Base-by-base conservation (phyloP, 2,113 vertebrate species). In the Xiphophorus couchianus region DNA sequence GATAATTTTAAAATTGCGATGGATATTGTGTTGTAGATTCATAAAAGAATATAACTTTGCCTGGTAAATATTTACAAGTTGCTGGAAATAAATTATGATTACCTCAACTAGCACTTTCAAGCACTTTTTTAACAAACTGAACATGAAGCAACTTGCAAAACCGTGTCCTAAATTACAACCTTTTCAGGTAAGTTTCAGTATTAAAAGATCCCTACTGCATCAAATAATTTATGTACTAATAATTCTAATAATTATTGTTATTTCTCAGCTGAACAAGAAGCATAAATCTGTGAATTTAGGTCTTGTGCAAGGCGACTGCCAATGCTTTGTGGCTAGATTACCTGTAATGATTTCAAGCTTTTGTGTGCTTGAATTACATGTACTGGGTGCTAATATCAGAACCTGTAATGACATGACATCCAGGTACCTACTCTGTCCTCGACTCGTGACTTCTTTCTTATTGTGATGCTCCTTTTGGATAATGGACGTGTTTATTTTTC, bases 391-490 rank as follows among this genome's bases (percentile, higher is more conserved):
- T 74, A 68, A 78, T 81, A 84, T 86, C 30, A 80, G 77, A 86
- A 83, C 73, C 66, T 71, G 44, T 44, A 39, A 76, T 76, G 72
- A 78, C 66, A 73, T 44, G 29, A 82, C 61, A 71, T 67, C 58
- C 39, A 61, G 31, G 51, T 62, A 62, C 51, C 22, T 74, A 44
- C 48, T 80, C 39, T 4, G 11, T 58, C 25, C 27, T 60, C 4
- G 69, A 76, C 81, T 93, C 89, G 80, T 90, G 88, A 92, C 84
- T 88, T 82, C 35, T 74, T 68, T 77, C 80, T 74, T 82, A 73
- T 88, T 87, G 66, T 85, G 51, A 48, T n/a, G 28, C 17, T 68
- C 13, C 15, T 83, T 77, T 63, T 28, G 37, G 69, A 58, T 87
- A 86, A 89, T 82, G 13, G 48, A 69, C 62, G 25, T 86, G 71